A percentile compares a stretch with the other conserved stretches of the same genome.
phyloP scores from a whole-genome alignment of 2,888 invertebrate genomes.

The Epistrophe eligans region DNA sequence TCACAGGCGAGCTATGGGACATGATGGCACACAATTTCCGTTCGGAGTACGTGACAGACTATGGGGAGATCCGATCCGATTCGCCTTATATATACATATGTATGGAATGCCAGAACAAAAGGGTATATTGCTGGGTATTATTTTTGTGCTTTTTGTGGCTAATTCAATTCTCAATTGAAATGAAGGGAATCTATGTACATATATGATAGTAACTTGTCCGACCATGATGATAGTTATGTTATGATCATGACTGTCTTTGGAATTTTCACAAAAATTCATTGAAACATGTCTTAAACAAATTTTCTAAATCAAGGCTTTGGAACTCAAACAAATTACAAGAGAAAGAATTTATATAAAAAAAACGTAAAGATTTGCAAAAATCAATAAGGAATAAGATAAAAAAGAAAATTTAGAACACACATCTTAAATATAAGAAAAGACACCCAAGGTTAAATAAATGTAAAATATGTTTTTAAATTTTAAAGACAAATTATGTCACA shows the following conservation, averaged over 20 bases:
- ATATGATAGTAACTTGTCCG: slow-evolving; percentile 42
- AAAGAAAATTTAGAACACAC: too few species aligned
- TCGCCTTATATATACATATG: too few species aligned
- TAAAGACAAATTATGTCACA: too few species aligned
- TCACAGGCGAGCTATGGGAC: background rate
- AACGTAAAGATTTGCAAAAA: too few species aligned
- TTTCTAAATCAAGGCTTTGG: background rate
- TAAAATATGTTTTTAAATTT: too few species aligned
- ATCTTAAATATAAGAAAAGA: too few species aligned
- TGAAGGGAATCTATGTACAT: background rate
- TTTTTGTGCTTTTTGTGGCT: slow-evolving; percentile 28
- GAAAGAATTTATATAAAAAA: too few species aligned
- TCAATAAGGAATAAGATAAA: too few species aligned
- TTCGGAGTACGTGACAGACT: slow-evolving; percentile 56
- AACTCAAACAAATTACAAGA: background rate
- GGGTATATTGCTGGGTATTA: background rate
- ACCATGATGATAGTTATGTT: slow-evolving; percentile 27
- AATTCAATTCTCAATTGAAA: slow-evolving; percentile 65
- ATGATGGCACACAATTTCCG: slow-evolving; percentile 53
- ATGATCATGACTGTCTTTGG: slow-evolving; percentile 5
- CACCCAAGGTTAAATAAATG: too few species aligned
- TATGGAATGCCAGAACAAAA: background rate
- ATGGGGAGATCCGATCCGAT: slow-evolving; percentile 13
- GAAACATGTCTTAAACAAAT: slow-evolving; percentile 10
- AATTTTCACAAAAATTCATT: background rate